Evolutionary conservation across 1,140 invertebrate genomes (phyloP).

Genomic region (Drosophila azteca): DNA sequence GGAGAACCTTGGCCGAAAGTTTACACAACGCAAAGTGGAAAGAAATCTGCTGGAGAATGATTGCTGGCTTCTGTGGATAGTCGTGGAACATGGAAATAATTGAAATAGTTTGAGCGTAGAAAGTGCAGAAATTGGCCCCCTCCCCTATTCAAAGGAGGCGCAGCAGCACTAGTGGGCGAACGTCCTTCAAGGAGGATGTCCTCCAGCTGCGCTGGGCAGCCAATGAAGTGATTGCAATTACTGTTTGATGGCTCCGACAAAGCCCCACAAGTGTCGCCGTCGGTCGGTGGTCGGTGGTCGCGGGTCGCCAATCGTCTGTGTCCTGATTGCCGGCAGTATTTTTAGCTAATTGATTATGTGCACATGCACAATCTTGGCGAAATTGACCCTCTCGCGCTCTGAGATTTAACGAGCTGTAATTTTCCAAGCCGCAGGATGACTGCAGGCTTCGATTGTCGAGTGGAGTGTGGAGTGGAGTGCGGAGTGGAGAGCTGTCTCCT

Average conservation of each 20-base stretch:
- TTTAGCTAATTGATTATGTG: slow-evolving; percentile 49
- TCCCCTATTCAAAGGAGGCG: too few species aligned
- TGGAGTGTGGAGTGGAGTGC: background rate
- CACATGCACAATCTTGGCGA: slow-evolving; percentile 15
- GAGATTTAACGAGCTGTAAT: slow-evolving; percentile 7
- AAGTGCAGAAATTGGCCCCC: slow-evolving; percentile 23
- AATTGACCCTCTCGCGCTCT: slow-evolving; percentile 17
- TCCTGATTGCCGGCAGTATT: slow-evolving; percentile 53
- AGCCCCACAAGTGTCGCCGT: slow-evolving; percentile 35
- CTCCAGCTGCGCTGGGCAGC: background rate
- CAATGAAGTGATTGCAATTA: slow-evolving; percentile 34
- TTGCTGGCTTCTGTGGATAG: background rate
- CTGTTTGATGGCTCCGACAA: slow-evolving; percentile 16
- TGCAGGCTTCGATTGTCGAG: background rate
- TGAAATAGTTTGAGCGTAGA: slow-evolving; percentile 50
- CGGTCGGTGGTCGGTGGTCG: slow-evolving; percentile 5
- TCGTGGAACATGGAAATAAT: slow-evolving; percentile 41
- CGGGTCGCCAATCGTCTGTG: background rate
- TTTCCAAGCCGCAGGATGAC: slow-evolving; percentile 2
- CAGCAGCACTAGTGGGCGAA: too few species aligned
- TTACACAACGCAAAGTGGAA: slow-evolving; percentile 2
- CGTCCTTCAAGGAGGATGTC: background rate
- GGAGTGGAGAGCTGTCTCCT: background rate
- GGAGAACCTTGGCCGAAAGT: slow-evolving; percentile 38
- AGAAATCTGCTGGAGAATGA: background rate